phyloP scores from a whole-genome alignment of 2,888 invertebrate genomes.

The Eristalis arbustorum region DNA sequence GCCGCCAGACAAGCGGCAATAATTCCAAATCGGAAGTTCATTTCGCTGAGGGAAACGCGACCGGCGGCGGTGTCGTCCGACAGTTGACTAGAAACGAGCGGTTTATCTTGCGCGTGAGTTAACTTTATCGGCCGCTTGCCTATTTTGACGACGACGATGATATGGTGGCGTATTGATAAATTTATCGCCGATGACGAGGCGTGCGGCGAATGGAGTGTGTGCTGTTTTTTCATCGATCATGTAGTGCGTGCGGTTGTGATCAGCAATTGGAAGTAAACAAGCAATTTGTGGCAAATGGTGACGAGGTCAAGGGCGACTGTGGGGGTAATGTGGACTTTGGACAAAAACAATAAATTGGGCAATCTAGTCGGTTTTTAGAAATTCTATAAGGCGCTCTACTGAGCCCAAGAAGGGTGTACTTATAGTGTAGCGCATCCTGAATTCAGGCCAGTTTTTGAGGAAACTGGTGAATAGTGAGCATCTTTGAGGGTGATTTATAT shows the following conservation, averaged over 20 bases:
- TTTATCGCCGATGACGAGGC: not conserved
- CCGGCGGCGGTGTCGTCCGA: not conserved
- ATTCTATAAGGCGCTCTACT: no score
- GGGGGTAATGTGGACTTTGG: no score
- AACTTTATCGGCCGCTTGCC: not conserved
- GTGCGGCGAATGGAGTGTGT: not conserved
- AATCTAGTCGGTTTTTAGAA: no score
- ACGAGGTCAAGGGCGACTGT: not conserved
- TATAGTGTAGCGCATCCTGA: no score
- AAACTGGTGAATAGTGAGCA: no score
- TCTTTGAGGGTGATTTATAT: no score
- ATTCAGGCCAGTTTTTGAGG: no score
- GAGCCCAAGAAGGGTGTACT: no score
- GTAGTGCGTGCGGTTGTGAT: not conserved
- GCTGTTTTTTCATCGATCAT: not conserved
- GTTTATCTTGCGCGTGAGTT: not conserved
- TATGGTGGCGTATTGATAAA: not conserved
- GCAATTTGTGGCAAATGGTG: not conserved
- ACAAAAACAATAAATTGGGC: no score
- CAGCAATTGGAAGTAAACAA: not conserved
- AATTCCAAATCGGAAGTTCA: constrained; percentile 9
- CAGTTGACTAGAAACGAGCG: not conserved
- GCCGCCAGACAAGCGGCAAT: not conserved
- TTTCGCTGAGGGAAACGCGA: not conserved
- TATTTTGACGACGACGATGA: not conserved